Evolutionary conservation across 2,113 vertebrate genomes (phyloP).

Genomic region (Neogobius melanostomus): DNA sequence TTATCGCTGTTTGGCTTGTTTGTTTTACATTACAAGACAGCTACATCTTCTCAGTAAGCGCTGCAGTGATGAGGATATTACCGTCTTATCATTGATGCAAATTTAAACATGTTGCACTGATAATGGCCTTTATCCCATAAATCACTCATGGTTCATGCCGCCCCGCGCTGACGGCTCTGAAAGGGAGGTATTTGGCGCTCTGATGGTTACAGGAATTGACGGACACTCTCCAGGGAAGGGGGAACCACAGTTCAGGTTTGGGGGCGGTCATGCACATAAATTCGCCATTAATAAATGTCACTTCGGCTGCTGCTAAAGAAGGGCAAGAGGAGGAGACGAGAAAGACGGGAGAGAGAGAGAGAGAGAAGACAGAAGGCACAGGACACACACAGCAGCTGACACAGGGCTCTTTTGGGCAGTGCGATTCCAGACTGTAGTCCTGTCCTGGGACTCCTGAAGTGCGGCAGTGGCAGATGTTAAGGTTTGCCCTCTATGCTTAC

Average conservation of each 20-base stretch:
- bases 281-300: slow-evolving; percentile 77
- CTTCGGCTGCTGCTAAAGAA: slow-evolving; percentile 64
- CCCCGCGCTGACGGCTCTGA: slow-evolving; percentile 46
- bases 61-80: slow-evolving; percentile 54
- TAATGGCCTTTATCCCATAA: slow-evolving; percentile 61
- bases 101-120: slow-evolving; percentile 49
- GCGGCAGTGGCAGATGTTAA: slow-evolving; percentile 61
- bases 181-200: slow-evolving; percentile 65
- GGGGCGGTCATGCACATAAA: slow-evolving; percentile 72
- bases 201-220: slow-evolving; percentile 71
- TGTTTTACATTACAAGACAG: slow-evolving; percentile 9
- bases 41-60: slow-evolving; percentile 13
- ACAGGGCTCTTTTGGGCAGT: slow-evolving; percentile 51
- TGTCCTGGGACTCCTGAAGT: slow-evolving; percentile 51
- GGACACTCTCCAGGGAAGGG: slow-evolving; percentile 66
- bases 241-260: slow-evolving; percentile 68
- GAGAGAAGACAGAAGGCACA: slow-evolving; percentile 69
- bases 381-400: slow-evolving; percentile 60
- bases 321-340: slow-evolving; percentile 39
- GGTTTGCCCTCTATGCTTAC: slow-evolving; percentile 40
- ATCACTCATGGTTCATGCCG: slow-evolving; percentile 46
- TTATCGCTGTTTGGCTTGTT: background rate
- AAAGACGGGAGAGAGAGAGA: slow-evolving; percentile 31
- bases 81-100: slow-evolving; percentile 45
- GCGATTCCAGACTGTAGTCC: slow-evolving; percentile 28